phyloP scores from a whole-genome alignment of 2,888 invertebrate species.

The Idaea aversata region DNA sequence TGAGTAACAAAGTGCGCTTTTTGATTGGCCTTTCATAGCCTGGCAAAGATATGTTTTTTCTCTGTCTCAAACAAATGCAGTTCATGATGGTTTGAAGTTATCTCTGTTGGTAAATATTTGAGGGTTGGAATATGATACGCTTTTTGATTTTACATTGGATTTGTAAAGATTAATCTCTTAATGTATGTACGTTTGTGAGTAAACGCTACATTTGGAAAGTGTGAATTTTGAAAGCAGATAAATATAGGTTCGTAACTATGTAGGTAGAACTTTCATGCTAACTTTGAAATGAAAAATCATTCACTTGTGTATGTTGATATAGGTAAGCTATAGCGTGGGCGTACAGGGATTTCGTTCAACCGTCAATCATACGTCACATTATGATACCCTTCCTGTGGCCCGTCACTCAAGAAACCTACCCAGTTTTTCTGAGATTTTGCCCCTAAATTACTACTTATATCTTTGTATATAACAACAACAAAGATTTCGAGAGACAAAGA shows the following conservation, averaged over 20 bases:
- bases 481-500: too few species aligned
- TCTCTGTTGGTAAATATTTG: constrained; percentile 8
- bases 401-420: neutral
- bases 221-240: neutral
- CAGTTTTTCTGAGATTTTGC: neutral
- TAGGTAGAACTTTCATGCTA: neutral
- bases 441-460: neutral
- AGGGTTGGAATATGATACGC: constrained; percentile 1
- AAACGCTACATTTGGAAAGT: neutral
- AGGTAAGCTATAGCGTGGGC: neutral
- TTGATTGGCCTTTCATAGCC: constrained; percentile 50
- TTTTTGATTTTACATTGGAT: constrained; percentile 2
- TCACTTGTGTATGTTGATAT: neutral
- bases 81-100: constrained; percentile 5
- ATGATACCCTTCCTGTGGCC: neutral
- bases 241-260: neutral
- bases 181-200: neutral
- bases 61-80: constrained; percentile 4
- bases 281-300: neutral
- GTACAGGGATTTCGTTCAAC: neutral
- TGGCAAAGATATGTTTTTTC: constrained; percentile 30
- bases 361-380: neutral
- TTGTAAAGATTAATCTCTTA: neutral
- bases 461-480: constrained; percentile 7
- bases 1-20: constrained; percentile 59